Percentiles rank a stretch among this genome's conserved stretches.
Evolutionary conservation across 2,113 vertebrate genomes (phyloP).

Genomic region (Empidonax alnorum): DNA sequence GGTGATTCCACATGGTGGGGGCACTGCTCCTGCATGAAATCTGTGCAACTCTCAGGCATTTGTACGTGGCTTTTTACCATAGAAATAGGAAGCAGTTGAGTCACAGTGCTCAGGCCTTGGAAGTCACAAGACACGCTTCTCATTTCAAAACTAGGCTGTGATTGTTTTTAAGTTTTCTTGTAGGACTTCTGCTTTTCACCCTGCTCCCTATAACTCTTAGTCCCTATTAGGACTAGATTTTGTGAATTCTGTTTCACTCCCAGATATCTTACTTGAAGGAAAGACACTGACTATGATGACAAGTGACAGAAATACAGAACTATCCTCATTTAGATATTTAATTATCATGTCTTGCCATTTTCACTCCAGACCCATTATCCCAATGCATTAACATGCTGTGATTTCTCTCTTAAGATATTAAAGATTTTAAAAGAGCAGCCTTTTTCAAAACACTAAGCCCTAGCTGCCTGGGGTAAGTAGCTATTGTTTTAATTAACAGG

Average conservation of each 20-base stretch:
- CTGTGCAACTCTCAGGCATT: accelerated
- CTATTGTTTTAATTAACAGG: background rate
- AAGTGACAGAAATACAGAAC: background rate
- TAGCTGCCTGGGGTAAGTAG: background rate
- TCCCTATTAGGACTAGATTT: background rate
- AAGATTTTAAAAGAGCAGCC: background rate
- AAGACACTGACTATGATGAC: background rate
- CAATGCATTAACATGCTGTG: background rate
- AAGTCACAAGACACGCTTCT: background rate
- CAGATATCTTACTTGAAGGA: background rate
- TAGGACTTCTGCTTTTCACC: background rate
- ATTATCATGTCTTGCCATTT: background rate
- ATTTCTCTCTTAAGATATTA: background rate
- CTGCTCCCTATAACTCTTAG: background rate
- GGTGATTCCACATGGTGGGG: background rate
- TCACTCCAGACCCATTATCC: background rate
- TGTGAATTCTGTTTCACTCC: background rate
- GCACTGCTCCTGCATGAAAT: accelerated
- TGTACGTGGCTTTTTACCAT: background rate
- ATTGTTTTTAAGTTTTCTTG: background rate
- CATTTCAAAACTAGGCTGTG: background rate
- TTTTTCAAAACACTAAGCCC: background rate
- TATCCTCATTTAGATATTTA: background rate
- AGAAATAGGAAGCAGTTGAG: background rate
- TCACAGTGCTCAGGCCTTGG: background rate